Evolutionary conservation across 2,113 vertebrate species (phyloP).

Genomic region (Rostratula benghalensis): DNA sequence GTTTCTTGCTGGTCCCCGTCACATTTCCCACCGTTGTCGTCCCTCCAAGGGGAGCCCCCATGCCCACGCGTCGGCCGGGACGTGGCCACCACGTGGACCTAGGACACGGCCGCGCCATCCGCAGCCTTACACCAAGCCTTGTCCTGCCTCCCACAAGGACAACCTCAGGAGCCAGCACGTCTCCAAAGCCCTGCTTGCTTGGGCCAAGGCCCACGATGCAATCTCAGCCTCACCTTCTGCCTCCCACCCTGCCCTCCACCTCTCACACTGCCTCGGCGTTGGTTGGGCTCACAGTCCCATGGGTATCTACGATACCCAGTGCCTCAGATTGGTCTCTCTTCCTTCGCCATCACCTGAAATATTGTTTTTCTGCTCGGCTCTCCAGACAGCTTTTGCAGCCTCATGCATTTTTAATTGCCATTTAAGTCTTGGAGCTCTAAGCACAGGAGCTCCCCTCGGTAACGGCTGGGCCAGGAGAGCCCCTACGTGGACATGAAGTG

Average conservation of each 20-base stretch:
- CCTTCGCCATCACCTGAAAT: neutral
- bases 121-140: neutral
- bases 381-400: neutral
- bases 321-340: neutral
- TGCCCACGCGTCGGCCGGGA: rapidly evolving
- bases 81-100: rapidly evolving
- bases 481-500: neutral
- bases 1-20: neutral
- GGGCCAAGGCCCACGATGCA: neutral
- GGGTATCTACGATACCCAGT: neutral
- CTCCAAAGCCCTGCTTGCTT: neutral
- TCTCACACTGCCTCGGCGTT: rapidly evolving
- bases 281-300: neutral
- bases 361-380: neutral
- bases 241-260: rapidly evolving
- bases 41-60: neutral
- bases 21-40: neutral
- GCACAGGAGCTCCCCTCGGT: rapidly evolving
- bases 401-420: neutral
- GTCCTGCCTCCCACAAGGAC: neutral
- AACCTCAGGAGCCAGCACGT: neutral
- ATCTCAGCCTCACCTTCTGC: neutral
- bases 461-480: rapidly evolving
- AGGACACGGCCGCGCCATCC: rapidly evolving
- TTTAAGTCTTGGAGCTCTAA: neutral